Conservation (phyloP, 2,888 invertebrate species). For the Crocallis elinguaria region DNA sequence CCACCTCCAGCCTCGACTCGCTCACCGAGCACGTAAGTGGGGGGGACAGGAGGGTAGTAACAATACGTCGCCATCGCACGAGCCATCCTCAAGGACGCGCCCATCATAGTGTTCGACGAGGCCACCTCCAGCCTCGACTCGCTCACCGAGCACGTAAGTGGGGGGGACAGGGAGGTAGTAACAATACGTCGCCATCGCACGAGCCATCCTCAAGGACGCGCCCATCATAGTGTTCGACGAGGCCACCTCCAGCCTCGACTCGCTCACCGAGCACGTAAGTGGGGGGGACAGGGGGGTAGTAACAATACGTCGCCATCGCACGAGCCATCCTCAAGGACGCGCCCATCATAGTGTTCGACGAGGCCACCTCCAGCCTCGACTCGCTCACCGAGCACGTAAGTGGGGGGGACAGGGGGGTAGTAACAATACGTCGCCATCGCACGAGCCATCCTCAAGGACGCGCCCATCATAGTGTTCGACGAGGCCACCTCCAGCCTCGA, state of each 20-base stretch:
- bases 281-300: constrained; percentile 99
- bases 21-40: no score
- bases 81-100: constrained; percentile 97
- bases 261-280: no score
- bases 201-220: constrained; percentile 97
- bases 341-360: constrained; percentile 97
- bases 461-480: constrained; percentile 97
- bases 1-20: constrained; percentile 98
- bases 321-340: constrained; percentile 97
- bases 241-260: constrained; percentile 98
- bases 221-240: constrained; percentile 98
- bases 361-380: constrained; percentile 98
- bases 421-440: constrained; percentile 99
- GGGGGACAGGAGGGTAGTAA: constrained; percentile 99
- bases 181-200: constrained; percentile 98
- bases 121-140: constrained; percentile 99
- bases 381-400: no score
- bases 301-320: constrained; percentile 99
- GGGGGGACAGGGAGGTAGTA: constrained; percentile 99
- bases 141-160: no score
- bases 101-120: constrained; percentile 98
- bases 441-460: constrained; percentile 96
- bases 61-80: constrained; percentile 99
- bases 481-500: constrained; percentile 99
- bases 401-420: no score